Evolutionary conservation across 2,888 invertebrate genomes (phyloP).

Genomic region (Rhorus exstirpatorius): DNA sequence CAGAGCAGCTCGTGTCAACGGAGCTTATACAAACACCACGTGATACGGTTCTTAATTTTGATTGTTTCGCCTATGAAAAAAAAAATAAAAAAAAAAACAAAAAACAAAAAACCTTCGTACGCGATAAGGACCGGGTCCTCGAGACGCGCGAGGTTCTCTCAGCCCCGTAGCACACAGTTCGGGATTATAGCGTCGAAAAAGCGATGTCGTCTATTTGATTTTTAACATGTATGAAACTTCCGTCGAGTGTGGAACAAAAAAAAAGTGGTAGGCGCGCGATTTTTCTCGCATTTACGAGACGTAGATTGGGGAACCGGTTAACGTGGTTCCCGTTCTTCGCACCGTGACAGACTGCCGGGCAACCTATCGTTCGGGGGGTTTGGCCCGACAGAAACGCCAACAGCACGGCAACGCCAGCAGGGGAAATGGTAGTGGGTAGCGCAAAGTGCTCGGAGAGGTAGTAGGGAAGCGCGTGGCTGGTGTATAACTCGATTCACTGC

Average conservation of each 20-base stretch:
- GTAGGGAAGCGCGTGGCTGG: conserved; percentile 72
- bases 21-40: conserved; percentile 21
- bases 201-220: conserved; percentile 25
- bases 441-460: conserved; percentile 68
- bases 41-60: conserved; percentile 7
- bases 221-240: conserved; percentile 9
- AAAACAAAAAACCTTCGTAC: background rate
- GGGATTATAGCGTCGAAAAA: background rate
- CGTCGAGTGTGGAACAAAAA: conserved; percentile 32
- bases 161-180: conserved; percentile 14
- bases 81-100: background rate
- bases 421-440: conserved; percentile 66
- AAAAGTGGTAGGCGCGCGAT: conserved; percentile 47
- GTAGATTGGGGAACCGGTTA: conserved; percentile 82
- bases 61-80: background rate
- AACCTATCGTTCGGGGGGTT: conserved; percentile 79
- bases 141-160: background rate
- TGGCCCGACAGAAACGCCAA: conserved; percentile 74
- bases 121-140: background rate
- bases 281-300: conserved; percentile 55
- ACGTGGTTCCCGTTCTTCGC: conserved; percentile 86
- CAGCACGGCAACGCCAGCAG: conserved; percentile 75
- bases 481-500: conserved; percentile 62
- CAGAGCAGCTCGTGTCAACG: conserved; percentile 24
- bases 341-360: conserved; percentile 85